phyloP scores from a whole-genome alignment of 2,797 vertebrate genomes.

The Tokudaia tokunoshimensis region DNA sequence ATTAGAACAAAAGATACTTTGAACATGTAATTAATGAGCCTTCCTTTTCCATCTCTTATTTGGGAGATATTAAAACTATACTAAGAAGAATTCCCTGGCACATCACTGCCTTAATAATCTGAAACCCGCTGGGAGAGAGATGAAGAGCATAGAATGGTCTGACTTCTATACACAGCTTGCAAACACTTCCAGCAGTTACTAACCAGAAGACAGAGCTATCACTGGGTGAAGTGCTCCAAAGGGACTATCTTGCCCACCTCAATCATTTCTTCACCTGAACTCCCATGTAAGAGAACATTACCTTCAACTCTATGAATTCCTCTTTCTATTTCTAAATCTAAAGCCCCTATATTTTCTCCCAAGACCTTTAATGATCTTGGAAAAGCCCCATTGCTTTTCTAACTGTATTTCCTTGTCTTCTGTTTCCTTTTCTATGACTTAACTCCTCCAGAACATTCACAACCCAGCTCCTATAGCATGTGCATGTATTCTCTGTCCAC shows the following conservation, averaged over 20 bases:
- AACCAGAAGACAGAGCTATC: not conserved
- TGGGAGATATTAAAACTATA: constrained; percentile 37
- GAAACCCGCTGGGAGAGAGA: constrained; percentile 38
- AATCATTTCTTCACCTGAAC: constrained; percentile 21
- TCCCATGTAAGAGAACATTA: constrained; percentile 40
- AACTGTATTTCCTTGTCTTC: not conserved
- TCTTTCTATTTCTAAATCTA: constrained; percentile 42
- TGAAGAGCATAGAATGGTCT: constrained; percentile 3
- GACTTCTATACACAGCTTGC: not conserved
- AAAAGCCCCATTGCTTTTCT: not conserved
- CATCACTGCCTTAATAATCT: not conserved
- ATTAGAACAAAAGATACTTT: constrained; percentile 6
- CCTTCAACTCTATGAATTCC: not conserved
- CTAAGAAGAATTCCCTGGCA: not conserved
- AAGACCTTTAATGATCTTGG: not conserved
- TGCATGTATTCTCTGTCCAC: not conserved
- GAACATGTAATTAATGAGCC: not conserved
- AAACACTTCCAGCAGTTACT: not conserved
- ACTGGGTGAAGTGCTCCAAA: not conserved
- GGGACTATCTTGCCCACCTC: not conserved
- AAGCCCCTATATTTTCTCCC: not conserved
- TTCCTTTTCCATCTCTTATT: not conserved
- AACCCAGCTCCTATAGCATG: not conserved
- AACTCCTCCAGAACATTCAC: not conserved
- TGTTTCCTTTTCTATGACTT: not conserved